Conservation (phyloP, 2,888 invertebrate genomes). For the Dryadula phaetusa region DNA sequence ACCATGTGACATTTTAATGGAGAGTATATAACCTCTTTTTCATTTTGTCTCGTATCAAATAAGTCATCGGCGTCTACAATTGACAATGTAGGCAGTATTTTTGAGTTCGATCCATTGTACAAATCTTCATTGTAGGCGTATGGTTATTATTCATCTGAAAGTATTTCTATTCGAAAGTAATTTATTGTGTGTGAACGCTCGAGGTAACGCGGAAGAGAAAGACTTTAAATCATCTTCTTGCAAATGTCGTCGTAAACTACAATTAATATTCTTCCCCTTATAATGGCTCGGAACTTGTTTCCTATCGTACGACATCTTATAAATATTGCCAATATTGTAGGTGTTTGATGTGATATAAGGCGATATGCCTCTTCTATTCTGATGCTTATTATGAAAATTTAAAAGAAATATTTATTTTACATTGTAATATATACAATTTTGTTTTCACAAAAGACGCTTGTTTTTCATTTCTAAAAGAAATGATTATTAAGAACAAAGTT, state of each 20-base stretch:
- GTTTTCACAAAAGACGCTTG: background rate
- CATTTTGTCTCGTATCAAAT: conserved; percentile 41
- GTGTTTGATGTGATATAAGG: conserved; percentile 12
- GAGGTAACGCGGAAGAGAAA: conserved; percentile 46
- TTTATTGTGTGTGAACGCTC: conserved; percentile 32
- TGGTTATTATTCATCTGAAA: conserved; percentile 27
- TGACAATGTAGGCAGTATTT: conserved; percentile 36
- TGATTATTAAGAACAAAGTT: background rate
- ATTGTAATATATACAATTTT: background rate
- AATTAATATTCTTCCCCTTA: conserved; percentile 45
- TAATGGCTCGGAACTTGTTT: conserved; percentile 41
- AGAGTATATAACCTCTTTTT: conserved; percentile 44
- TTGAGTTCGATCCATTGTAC: conserved; percentile 26
- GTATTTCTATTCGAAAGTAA: conserved; percentile 35
- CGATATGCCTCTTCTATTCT: background rate
- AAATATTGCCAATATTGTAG: conserved; percentile 29
- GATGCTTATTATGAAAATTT: background rate
- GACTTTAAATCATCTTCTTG: conserved; percentile 45
- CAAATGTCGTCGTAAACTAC: conserved; percentile 48
- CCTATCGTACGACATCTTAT: conserved; percentile 34
- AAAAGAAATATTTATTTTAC: background rate
- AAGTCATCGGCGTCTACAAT: conserved; percentile 40
- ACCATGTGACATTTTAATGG: conserved; percentile 48
- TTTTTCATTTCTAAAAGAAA: background rate
- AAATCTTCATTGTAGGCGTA: conserved; percentile 17